Percentiles rank a stretch among this genome's conserved stretches.
Evolutionary conservation across 2,797 vertebrate genomes (phyloP).

Genomic region (Eulemur rubriventer): DNA sequence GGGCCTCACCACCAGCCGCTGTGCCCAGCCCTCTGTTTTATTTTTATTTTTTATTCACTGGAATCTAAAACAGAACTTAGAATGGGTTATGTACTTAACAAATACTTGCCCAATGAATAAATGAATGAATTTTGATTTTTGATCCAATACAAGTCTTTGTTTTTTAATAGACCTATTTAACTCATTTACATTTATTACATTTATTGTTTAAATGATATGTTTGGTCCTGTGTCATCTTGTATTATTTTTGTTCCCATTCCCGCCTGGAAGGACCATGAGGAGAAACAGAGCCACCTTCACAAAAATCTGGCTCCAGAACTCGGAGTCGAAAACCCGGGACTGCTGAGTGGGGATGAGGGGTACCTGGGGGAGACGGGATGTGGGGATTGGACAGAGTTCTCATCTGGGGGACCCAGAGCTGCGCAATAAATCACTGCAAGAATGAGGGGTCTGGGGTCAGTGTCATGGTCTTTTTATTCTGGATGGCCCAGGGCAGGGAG

Average conservation of each 20-base stretch:
- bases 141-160: background rate
- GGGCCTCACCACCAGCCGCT: background rate
- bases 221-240: background rate
- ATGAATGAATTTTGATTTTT: background rate
- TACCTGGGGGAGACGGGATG: background rate
- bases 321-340: background rate
- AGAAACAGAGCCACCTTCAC: too few species aligned
- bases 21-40: background rate
- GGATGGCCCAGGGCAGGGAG: background rate
- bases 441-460: background rate
- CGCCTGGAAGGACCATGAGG: too few species aligned
- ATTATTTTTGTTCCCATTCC: background rate
- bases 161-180: background rate
- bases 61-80: background rate
- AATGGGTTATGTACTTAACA: background rate
- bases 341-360: background rate
- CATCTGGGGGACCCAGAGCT: background rate
- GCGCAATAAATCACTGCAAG: background rate
- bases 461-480: background rate
- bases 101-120: background rate
- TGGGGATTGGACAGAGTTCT: background rate
- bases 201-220: background rate
- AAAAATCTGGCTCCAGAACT: background rate
- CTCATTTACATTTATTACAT: background rate
- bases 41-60: background rate